Evolutionary conservation across 1,140 invertebrate species (phyloP).

Genomic region (Ridgeia piscesae): DNA sequence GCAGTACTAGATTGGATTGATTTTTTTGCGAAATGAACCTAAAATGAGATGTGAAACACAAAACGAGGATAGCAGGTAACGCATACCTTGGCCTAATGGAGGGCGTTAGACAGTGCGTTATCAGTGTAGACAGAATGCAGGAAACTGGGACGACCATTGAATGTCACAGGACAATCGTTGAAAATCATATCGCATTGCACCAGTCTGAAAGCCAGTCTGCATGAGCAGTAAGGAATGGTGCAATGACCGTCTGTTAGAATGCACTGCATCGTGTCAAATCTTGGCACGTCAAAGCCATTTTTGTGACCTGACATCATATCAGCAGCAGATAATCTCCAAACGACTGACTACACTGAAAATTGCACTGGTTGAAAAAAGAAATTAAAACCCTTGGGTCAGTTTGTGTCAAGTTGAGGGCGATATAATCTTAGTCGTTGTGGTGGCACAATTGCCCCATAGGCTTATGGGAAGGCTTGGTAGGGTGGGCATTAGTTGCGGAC

Average conservation of each 20-base stretch:
- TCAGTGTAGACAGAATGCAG: background rate
- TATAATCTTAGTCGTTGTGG: background rate
- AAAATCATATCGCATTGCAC: background rate
- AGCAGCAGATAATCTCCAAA: background rate
- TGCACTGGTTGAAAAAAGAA: background rate
- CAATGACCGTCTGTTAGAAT: too few species aligned
- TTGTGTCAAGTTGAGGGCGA: background rate
- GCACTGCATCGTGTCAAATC: too few species aligned
- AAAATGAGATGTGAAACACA: background rate
- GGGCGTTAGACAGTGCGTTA: background rate
- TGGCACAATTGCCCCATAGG: background rate
- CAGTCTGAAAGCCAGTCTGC: background rate
- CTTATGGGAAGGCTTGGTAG: background rate
- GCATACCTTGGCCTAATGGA: background rate
- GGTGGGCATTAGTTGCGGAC: background rate
- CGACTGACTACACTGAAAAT: background rate
- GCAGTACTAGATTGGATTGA: too few species aligned
- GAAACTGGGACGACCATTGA: background rate
- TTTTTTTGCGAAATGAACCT: too few species aligned
- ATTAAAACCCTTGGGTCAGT: background rate
- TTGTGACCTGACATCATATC: background rate
- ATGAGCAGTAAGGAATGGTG: background rate
- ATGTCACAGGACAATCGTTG: background rate
- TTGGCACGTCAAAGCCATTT: background rate
- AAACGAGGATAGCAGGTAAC: background rate